Evolutionary conservation across 2,888 invertebrate species (phyloP), one percentile per base, ranked within the genome.

Genomic region (Lithodes maja): DNA sequence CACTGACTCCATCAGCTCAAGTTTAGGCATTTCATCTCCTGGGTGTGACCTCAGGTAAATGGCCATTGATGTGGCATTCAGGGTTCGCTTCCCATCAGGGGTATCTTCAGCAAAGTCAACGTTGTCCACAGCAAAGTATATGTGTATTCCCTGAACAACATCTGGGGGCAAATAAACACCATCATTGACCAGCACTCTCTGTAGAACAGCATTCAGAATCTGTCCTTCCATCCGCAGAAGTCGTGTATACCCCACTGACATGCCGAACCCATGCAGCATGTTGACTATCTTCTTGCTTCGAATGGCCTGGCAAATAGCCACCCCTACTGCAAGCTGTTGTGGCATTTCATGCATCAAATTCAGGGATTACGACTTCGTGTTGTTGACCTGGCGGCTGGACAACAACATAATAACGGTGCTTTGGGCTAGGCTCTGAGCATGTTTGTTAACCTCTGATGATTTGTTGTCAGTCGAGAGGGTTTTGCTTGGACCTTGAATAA

Each of bases 111-210:
- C 17, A 1, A 52, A 78, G 17, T 78, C 53, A 7, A 78, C 50
- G 5, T 78, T 78, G 53, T 49, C 78, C 33, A 78, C 52, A 78
- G 52, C 53, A 78, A 78, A 78, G 50, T 12, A 50, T 7, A 15
- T 3, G 7, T 78, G 78, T 33, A 1, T n/a, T 50, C 33, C 78
- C 3, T 17, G 52, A 33, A 52, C 50, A 49, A 78, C 49, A 49
- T 78, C 78, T 49, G 33, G 78, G 17, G 78, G 78, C 78, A 78
- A 33, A n/a, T 33, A 52, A 49, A 49, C 7, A 7, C 78, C 78
- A 78, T 78, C 49, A 52, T 50, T 78, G 78, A 78, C 78, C 5
- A n/a, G 5, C 78, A 78, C n/a, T 78, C 50, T n/a, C 78, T 78
- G 7, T 33, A 78, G 33, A 7, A 78, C 78, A 9, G 49, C 7